Base-by-base conservation (phyloP, 2,113 vertebrate species). In the Lampris incognitus region DNA sequence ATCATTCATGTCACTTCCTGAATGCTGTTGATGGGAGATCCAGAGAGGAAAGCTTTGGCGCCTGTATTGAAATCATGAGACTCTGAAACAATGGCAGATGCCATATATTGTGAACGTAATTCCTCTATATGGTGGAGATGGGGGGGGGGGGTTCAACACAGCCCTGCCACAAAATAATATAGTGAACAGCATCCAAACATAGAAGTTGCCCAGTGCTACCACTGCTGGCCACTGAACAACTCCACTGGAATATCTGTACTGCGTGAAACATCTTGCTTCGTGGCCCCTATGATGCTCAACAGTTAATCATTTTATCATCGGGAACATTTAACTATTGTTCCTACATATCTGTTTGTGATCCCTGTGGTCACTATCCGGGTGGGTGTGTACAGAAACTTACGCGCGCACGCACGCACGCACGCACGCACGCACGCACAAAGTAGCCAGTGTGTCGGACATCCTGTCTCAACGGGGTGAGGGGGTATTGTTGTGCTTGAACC, bases 401-500 rank as follows among this genome's bases (percentile, higher is more conserved):
- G 50, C 49, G 49, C 36, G 36, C 48, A 48, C 50, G 46, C 37
- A n/a, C 46, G 24, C 8, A 36, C 39, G 38, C 54, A 49, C 54
- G 8, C 54, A 50, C 36, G 38, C 51, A 41, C 36, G 40, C 50
- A 39, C 10, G 7, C 52, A 4, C 10, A 4, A 52, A 66, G 56
- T 57, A 76, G 75, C 73, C 3, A 38, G 64, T 71, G 10, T 24
- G 65, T 56, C 51, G 69, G 58, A 69, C 71, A 69, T 82, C 77
- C 71, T 74, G 73, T 77, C 65, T 76, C 55, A 39, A 59, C 56
- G 56, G 54, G 67, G 54, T 80, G 63, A 85, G 71, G 55, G 24
- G 69, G 44, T 55, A 54, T 67, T 81, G 74, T 81, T 85, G 50
- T 85, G 74, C 54, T 83, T 82, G 73, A 82, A 78, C 76, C 38